Evolutionary conservation across 2,113 vertebrate genomes (phyloP), one percentile per base, ranked within the genome.

Genomic region (Protobothrops mucrosquamatus): DNA sequence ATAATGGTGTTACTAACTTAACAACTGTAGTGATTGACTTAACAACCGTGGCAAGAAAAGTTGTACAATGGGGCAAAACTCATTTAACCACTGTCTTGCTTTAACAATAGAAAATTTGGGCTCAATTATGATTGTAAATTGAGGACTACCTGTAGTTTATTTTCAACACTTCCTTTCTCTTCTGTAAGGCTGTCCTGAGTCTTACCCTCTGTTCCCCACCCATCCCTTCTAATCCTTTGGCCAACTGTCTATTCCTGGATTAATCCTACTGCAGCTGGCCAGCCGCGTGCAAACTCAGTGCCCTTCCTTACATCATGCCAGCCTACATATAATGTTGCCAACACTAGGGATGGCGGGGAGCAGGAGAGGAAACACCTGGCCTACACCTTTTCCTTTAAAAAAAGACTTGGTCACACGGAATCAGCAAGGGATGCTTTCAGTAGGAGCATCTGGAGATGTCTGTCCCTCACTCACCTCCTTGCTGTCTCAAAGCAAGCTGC

Each of bases 231-330:
- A 93, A 93, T 93, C 87, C 87, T 34, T 89, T 22, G n/a, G 23
- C 90, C 93, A 89, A 92, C n/a, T 48, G 87, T 89, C 69, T 92
- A 92, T 93, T 93, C 74, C 69, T 86, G 91, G 90, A 74, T 85
- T 92, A 93, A 93, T 92, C 91, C 69, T 1, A 15, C 18, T 15
- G 69, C 87, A 89, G 87, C 69, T 85, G 93, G 69, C 18, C 54
- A 74, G 55, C n/a, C 74, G 43, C 34, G 6, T 93, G 87, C n/a
- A 86, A 86, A 86, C 46, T 5, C 4, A 14, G 52, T 0, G 4
- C 52, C 14, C 34, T 3, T 14, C 10, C 26, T 43, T 20, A 3
- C 23, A 3, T 4, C 43, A 20, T 7, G 0, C 43, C 87, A 29
- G 87, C 46, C 24, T 89, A 26, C 43, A 9, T 3, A 46, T 29